Evolutionary conservation across 2,888 invertebrate genomes (phyloP), one percentile per base, ranked within the genome.

Genomic region (Spodoptera littoralis): DNA sequence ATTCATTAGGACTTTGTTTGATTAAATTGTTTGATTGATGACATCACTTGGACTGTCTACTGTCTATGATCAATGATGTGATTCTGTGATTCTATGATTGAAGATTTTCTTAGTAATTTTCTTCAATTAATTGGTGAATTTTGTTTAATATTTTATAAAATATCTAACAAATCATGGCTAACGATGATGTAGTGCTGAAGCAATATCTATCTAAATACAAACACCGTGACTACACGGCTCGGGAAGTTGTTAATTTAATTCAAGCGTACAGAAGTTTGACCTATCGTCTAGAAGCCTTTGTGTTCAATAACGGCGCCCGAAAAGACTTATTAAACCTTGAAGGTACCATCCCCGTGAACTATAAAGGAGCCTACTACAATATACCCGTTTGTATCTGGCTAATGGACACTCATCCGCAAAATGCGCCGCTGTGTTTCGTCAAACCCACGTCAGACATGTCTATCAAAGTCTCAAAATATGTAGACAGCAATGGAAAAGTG

Each of bases 311-410:
- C 96, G 99, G 99, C 47, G 95, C 95, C 1, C 94, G 96, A 48
- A 97, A 97, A 90, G 97, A 98, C 61, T 93, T 99, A 73, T 95
- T 98, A 45, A 97, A 97, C 88, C 94, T 99, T 57, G 96, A 96
- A 85, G 99, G 99, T 58, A 99, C 99, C 8, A 98, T 99, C 83
- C 99, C 99, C 48, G 98, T 99, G 1, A 95, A 96, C 58, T 99
- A 97, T 88, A 98, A 98, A 96, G 98, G 98, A 93, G 95, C 96
- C 64, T 96, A 95, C 50, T 99, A 99, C 92, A 98, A 99, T 93
- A 99, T 99, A 89, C 99, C 99, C 12, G 96, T 99, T 46, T 97
- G 98, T 86, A 97, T 99, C 83, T 99, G 98, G 98, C 88, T 99
- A 54, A 97, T 98, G 96, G 99, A 99, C 86, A 99, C 99, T 4